Conservation (phyloP, 2,113 vertebrate species). For the Ceuthmochares aereus region DNA sequence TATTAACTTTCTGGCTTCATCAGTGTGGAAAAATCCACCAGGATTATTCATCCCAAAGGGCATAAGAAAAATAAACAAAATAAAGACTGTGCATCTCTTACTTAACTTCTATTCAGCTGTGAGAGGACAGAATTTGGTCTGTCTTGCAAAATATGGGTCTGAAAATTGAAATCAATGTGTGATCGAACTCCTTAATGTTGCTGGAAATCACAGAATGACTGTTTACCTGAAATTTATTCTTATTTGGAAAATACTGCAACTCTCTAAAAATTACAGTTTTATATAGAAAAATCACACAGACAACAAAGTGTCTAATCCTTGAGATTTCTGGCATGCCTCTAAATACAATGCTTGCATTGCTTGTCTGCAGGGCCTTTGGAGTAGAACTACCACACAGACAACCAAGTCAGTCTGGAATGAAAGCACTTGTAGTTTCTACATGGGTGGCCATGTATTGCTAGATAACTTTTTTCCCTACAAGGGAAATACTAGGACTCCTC, state of each 20-base stretch:
- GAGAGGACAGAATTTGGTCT: background rate
- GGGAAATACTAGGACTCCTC: background rate
- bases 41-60: background rate
- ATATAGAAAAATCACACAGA: background rate
- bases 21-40: background rate
- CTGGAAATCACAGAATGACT: background rate
- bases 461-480: background rate
- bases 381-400: fast-evolving
- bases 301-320: background rate
- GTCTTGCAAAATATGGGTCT: background rate
- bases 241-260: background rate
- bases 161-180: background rate
- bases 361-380: background rate
- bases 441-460: fast-evolving
- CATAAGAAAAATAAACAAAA: background rate
- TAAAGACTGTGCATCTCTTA: background rate
- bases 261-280: background rate
- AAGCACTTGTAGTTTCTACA: background rate
- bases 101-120: background rate
- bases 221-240: background rate
- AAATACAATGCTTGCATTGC: background rate
- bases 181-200: fast-evolving
- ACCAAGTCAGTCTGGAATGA: background rate
- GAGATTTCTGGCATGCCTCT: fast-evolving
- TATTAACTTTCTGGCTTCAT: background rate